Percentiles rank a stretch among this genome's conserved stretches.
Conservation (phyloP, 1,140 invertebrate genomes). For the Ips nitidus region DNA sequence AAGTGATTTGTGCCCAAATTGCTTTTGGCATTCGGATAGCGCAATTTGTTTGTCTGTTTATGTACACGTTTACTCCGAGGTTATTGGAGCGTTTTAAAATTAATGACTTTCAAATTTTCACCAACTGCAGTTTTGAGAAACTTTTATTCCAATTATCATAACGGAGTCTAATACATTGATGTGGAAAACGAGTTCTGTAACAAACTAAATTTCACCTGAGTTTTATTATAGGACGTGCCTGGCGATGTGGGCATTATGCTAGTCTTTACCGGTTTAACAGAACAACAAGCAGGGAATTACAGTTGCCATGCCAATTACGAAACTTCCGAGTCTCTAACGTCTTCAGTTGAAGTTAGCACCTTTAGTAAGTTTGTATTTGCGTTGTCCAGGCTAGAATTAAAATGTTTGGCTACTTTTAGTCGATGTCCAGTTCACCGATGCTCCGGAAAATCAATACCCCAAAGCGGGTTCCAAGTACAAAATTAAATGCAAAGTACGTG, state of each 20-base stretch:
- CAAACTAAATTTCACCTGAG: too few relatives aligned
- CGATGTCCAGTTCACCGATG: conserved; percentile 81
- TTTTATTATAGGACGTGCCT: conserved; percentile 34
- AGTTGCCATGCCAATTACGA: conserved; percentile 80
- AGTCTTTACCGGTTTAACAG: conserved; percentile 72
- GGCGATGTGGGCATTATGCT: conserved; percentile 63
- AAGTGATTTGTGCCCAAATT: too few relatives aligned
- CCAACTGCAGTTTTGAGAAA: too few relatives aligned
- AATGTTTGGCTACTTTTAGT: conserved; percentile 57
- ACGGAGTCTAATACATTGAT: too few relatives aligned
- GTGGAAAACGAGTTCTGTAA: too few relatives aligned
- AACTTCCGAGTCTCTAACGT: conserved; percentile 62
- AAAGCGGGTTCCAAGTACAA: conserved; percentile 74
- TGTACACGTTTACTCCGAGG: neutral
- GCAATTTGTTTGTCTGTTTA: conserved; percentile 4
- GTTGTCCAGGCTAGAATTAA: neutral
- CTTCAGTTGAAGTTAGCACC: conserved; percentile 69
- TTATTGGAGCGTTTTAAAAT: neutral
- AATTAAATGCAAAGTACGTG: conserved; percentile 81
- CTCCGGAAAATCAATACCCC: conserved; percentile 80
- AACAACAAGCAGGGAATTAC: conserved; percentile 78
- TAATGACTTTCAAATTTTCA: conserved; percentile 4
- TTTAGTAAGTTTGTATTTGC: conserved; percentile 62
- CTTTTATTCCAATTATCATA: too few relatives aligned
- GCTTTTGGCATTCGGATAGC: too few relatives aligned